Conservation (phyloP, 2,797 vertebrate species). For the Borostomias antarcticus region DNA sequence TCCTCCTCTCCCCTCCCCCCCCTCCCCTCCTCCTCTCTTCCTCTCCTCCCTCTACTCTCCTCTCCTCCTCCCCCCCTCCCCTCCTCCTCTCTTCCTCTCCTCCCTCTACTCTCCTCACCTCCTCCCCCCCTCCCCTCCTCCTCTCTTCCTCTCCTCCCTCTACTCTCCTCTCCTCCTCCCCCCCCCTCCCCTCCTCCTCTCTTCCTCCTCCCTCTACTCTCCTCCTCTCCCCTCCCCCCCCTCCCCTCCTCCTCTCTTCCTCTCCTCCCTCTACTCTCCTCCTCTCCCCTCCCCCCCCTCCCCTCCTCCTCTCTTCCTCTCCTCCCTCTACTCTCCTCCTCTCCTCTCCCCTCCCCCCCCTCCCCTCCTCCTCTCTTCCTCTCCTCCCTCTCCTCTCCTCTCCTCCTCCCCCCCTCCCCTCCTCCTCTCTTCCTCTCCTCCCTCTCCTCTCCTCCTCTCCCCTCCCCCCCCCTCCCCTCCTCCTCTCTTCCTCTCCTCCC, state of each 20-base stretch:
- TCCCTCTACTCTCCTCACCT: not conserved
- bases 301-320: slow-evolving; percentile 73
- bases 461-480: slow-evolving; percentile 20
- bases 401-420: slow-evolving; percentile 22
- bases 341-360: too few species aligned
- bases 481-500: slow-evolving; percentile 41
- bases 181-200: too few species aligned
- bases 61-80: too few species aligned
- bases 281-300: not conserved
- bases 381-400: slow-evolving; percentile 31
- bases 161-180: too few species aligned
- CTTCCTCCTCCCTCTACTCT: not conserved
- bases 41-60: slow-evolving; percentile 66
- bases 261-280: too few species aligned
- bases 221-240: not conserved
- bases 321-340: slow-evolving; percentile 65
- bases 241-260: slow-evolving; percentile 7
- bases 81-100: too few species aligned
- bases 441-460: slow-evolving; percentile 11
- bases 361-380: slow-evolving; percentile 87
- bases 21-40: slow-evolving; percentile 37
- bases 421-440: not conserved
- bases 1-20: slow-evolving; percentile 33
- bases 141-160: too few species aligned
- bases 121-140: too few species aligned